Percentiles rank a stretch among this genome's conserved stretches.
Evolutionary conservation across 1,140 invertebrate genomes (phyloP).

Genomic region (Drosophila pachea): DNA sequence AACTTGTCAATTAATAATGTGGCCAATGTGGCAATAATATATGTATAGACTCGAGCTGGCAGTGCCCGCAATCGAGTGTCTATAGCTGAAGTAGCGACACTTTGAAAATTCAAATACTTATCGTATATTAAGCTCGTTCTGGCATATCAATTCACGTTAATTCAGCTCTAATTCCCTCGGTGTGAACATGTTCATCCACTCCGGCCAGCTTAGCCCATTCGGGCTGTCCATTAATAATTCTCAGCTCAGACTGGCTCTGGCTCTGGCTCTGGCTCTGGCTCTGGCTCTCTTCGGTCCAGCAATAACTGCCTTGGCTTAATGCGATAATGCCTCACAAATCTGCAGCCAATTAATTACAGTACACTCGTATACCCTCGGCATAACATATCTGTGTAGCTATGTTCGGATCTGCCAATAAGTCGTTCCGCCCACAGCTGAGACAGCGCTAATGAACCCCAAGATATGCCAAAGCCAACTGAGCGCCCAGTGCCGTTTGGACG

Average conservation of each 20-base stretch:
- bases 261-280: conserved; percentile 7
- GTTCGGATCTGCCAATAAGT: conserved; percentile 64
- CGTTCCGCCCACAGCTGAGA: conserved; percentile 65
- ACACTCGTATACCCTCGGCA: conserved; percentile 10
- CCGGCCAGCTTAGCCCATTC: conserved; percentile 16
- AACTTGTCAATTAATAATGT: no score
- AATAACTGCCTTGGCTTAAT: conserved; percentile 41
- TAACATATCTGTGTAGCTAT: conserved; percentile 35
- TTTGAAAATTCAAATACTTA: not conserved
- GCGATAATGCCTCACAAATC: conserved; percentile 63
- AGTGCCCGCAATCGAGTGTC: no score
- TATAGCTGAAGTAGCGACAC: no score
- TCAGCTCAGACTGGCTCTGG: conserved; percentile 2
- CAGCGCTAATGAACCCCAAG: conserved; percentile 69
- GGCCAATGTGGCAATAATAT: no score
- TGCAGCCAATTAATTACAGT: conserved; percentile 60
- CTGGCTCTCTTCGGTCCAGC: conserved; percentile 1
- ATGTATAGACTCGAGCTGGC: no score
- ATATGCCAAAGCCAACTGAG: conserved; percentile 49
- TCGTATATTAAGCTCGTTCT: not conserved
- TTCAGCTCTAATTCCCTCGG: not conserved
- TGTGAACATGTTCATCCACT: conserved; percentile 9
- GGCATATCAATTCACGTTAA: not conserved
- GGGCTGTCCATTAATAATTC: conserved; percentile 4
- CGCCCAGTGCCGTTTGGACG: conserved; percentile 27